Base-by-base conservation (phyloP, 2,888 invertebrate species). In the Chrysodeixis includens region DNA sequence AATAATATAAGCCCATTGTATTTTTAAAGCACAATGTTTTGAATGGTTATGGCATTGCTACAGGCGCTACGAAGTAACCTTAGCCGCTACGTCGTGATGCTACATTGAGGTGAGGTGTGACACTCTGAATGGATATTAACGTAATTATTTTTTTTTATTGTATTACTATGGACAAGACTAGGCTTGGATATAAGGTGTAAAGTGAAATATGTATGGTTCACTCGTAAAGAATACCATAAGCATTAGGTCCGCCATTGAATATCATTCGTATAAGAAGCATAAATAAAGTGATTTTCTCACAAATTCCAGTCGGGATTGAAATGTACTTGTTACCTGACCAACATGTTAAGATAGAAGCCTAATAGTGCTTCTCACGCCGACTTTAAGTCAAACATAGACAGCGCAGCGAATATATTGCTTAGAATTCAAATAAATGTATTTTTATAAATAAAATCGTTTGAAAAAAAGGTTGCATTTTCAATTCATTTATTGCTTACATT, bases 361-460 rank as follows among this genome's bases (percentile, higher is more conserved):
- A 51, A 26, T 26, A 72, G 66, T 60, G 40, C 57, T 61, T 68
- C 35, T 12, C 26, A 51, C 40, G 59, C 40, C 62, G 51, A 59
- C 70, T 76, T 71, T 40, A 4, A 65, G 63, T 68, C 55, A 62
- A 55, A 9, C 40, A 16, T 40, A 44, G 66, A 69, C 56, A 64
- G 58, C 14, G 49, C 35, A 44, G 46, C 30, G 64, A 40, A 40
- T 40, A 40, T 44, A 51, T 49, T 30, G 16, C 1, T 26, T 9
- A 52, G 14, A 49, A 46, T 1, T 1, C 4, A 12, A 1, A 3
- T 12, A 14, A 14, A 35, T 5, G 14, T 35, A 12, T 35, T 35
- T 35, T 35, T 14, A 35, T 14, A 35, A 35, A 35, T 40, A 40
- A n/a, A 3, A 40, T 7, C 7, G 7, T 2, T 35, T 35, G 12